Evolutionary conservation across 2,797 vertebrate genomes (phyloP), one percentile per base, ranked within the genome.

Genomic region (Hypotaenidia philippensis): DNA sequence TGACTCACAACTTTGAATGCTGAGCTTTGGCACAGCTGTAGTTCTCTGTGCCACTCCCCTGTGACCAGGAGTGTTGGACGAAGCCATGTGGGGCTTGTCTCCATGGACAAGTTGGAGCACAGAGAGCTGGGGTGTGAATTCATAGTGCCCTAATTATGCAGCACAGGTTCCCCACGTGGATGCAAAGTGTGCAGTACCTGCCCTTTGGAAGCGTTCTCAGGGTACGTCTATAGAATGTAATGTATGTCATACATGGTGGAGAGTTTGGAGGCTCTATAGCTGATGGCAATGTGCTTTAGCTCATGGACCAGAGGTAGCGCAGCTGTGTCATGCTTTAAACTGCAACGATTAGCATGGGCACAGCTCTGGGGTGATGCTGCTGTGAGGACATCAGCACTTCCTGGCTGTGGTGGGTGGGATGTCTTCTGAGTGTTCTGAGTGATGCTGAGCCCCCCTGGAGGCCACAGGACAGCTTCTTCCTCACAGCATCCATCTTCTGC

Each of bases 1-100:
- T 95, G 96, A 95, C 76, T 96, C 95, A 91, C 17, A 72, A 80
- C 83, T 92, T 92, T 72, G 79, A 89, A 11, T 49, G 83, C 70
- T 94, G 56, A 47, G 52, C 55, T 90, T 81, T 96, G 91, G 89
- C 89, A 93, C 29, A 0, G 10, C 77, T 56, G 45, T n/a, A 45
- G 55, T 6, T 92, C 72, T 94, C 69, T 0, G 11, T 63, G 91
- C 94, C 26, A 20, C 87, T 93, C 87, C 94, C 87, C 91, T 4
- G 5, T 81, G 94, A 81, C 66, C 84, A 72, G 87, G 70, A 90
- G 85, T 7, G 23, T n/a, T 83, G 74, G 93, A 82, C 90, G 89
- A 63, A 91, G 77, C 87, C 85, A 26, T 15, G 59, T 1, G 77
- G 74, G 74, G 83, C 86, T 93, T 23, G 9, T 79, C 85, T 88